Percentiles rank a stretch among this genome's conserved stretches.
These are phyloP conservation scores for Dioctria linearis DNA, from an alignment of 2,888 invertebrate genomes.

Conservation along the genomic window DNA sequence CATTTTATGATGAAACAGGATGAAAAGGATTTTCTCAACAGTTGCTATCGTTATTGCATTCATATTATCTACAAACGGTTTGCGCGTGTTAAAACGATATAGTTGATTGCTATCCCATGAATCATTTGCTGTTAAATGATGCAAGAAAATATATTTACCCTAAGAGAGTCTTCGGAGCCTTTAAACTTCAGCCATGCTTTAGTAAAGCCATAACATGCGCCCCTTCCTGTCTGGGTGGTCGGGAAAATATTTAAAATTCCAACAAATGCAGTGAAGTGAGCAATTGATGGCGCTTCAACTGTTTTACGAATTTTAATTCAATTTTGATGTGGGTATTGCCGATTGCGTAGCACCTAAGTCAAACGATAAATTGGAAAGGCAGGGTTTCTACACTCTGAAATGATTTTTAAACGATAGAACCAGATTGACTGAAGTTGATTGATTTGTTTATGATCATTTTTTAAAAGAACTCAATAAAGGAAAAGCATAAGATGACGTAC, in stretches of 20 bases:
- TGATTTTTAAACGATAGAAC: no score
- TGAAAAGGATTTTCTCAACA: slow-evolving; percentile 42
- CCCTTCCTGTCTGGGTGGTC: slow-evolving; percentile 35
- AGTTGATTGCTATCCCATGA: slow-evolving; percentile 28
- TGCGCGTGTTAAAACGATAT: slow-evolving; percentile 33
- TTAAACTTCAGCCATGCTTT: background rate
- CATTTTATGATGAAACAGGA: background rate
- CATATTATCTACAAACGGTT: slow-evolving; percentile 21
- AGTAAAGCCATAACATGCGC: background rate
- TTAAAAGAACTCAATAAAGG: no score
- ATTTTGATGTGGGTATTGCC: no score
- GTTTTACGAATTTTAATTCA: no score
- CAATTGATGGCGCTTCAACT: background rate
- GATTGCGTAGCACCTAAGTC: no score
- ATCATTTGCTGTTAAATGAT: slow-evolving; percentile 42
- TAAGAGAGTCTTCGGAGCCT: slow-evolving; percentile 10
- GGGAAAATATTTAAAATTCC: slow-evolving; percentile 33
- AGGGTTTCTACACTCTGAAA: no score
- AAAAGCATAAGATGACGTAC: no score
- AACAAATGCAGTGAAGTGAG: slow-evolving; percentile 12
- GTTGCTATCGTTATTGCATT: slow-evolving; percentile 22
- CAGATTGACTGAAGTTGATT: no score
- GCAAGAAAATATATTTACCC: slow-evolving; percentile 27
- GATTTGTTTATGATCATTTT: no score
- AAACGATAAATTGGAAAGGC: no score